Conservation (phyloP, 2,113 vertebrate species). For the Tragelaphus scriptus region DNA sequence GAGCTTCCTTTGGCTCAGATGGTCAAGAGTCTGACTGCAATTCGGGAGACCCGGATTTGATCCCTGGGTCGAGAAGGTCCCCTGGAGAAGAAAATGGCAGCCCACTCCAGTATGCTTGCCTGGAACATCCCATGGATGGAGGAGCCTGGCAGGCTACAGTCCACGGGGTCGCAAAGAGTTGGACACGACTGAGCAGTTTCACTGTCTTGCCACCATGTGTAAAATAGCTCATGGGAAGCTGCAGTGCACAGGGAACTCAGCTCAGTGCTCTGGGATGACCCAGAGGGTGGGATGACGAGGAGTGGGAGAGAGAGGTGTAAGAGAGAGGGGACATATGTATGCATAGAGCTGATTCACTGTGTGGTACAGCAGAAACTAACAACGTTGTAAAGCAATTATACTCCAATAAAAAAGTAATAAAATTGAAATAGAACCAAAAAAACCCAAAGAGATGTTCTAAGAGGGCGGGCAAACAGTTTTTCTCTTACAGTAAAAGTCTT, state of each 20-base stretch:
- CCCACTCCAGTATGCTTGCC: background rate
- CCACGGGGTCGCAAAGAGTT: background rate
- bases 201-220: background rate
- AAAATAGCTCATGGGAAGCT: background rate
- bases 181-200: background rate
- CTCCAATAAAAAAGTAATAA: background rate
- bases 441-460: background rate
- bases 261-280: background rate
- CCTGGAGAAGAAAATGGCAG: background rate
- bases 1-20: background rate
- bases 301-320: background rate
- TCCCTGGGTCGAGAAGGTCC: background rate
- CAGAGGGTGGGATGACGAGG: background rate
- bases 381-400: background rate
- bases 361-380: background rate
- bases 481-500: background rate
- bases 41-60: rapidly evolving
- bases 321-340: background rate
- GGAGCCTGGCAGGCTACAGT: background rate
- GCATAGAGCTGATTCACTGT: background rate
- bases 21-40: background rate
- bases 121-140: background rate
- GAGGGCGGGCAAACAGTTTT: background rate
- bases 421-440: background rate
- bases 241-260: too few species aligned